A percentile compares a stretch with the other conserved stretches of the same genome.
phyloP scores from a whole-genome alignment of 1,140 invertebrate species.

The Bombus fervidus region DNA sequence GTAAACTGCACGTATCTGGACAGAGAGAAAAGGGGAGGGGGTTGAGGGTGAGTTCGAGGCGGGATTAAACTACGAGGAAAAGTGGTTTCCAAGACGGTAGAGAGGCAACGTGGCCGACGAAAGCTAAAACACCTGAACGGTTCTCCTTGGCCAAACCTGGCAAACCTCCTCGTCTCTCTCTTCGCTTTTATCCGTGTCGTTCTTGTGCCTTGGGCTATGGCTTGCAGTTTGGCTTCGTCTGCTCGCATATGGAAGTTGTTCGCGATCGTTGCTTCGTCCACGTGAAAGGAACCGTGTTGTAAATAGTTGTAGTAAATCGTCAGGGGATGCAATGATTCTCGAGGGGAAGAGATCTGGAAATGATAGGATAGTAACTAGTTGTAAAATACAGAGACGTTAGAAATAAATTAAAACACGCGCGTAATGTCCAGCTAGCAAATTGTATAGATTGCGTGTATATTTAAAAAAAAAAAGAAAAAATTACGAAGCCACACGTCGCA shows the following conservation, averaged over 20 bases:
- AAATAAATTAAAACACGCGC: no score
- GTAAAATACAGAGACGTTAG: no score
- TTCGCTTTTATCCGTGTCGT: slow-evolving; percentile 39
- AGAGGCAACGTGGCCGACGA: slow-evolving; percentile 60
- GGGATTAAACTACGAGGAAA: slow-evolving; percentile 73
- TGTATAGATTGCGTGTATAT: no score
- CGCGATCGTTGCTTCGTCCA: neutral
- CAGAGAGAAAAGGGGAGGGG: neutral
- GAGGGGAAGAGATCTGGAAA: neutral
- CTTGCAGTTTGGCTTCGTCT: neutral
- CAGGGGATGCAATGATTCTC: neutral
- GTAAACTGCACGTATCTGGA: slow-evolving; percentile 25
- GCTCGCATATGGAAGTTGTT: slow-evolving; percentile 19
- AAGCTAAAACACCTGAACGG: slow-evolving; percentile 69
- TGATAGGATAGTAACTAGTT: no score
- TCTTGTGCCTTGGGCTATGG: slow-evolving; percentile 31
- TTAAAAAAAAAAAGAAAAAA: no score
- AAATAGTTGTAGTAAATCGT: neutral
- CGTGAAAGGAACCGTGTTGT: slow-evolving; percentile 6
- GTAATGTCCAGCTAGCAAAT: no score
- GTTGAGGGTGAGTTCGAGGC: neutral
- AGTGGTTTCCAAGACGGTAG: slow-evolving; percentile 74
- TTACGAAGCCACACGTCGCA: no score
- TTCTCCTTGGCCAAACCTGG: slow-evolving; percentile 17
- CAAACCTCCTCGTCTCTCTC: neutral